phyloP scores from a whole-genome alignment of 2,888 invertebrate genomes.

The Drosophila sordidula region DNA sequence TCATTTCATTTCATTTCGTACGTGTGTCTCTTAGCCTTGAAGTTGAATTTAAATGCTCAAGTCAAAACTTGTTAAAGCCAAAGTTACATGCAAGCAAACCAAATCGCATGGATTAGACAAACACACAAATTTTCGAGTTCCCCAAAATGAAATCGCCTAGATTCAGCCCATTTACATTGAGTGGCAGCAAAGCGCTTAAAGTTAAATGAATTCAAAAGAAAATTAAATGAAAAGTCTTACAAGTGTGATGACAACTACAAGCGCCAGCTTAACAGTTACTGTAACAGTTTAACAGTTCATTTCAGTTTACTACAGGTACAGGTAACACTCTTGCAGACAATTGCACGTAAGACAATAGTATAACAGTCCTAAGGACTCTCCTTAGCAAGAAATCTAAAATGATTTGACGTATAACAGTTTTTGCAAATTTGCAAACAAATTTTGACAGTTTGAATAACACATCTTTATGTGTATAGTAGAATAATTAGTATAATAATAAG shows the following conservation, averaged over 20 bases:
- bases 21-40: slow-evolving; percentile 63
- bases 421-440: too few relatives aligned
- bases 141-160: slow-evolving; percentile 25
- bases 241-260: neutral
- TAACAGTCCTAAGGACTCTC: too few relatives aligned
- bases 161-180: slow-evolving; percentile 1
- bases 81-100: slow-evolving; percentile 39
- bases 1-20: slow-evolving; percentile 56
- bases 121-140: slow-evolving; percentile 21
- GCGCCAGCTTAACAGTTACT: neutral
- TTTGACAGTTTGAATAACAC: too few relatives aligned
- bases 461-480: too few relatives aligned
- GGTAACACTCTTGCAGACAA: too few relatives aligned
- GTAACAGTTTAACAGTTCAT: neutral
- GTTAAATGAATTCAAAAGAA: neutral
- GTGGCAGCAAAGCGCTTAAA: neutral
- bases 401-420: too few relatives aligned
- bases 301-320: too few relatives aligned
- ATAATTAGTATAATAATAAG: too few relatives aligned
- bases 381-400: too few relatives aligned
- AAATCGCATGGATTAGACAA: slow-evolving; percentile 49
- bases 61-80: slow-evolving; percentile 48
- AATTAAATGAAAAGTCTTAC: neutral
- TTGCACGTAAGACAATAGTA: too few relatives aligned
- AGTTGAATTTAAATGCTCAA: slow-evolving; percentile 62